Evolutionary conservation across 2,797 vertebrate genomes (phyloP), one percentile per base, ranked within the genome.

Genomic region (Luscinia megarhynchos): DNA sequence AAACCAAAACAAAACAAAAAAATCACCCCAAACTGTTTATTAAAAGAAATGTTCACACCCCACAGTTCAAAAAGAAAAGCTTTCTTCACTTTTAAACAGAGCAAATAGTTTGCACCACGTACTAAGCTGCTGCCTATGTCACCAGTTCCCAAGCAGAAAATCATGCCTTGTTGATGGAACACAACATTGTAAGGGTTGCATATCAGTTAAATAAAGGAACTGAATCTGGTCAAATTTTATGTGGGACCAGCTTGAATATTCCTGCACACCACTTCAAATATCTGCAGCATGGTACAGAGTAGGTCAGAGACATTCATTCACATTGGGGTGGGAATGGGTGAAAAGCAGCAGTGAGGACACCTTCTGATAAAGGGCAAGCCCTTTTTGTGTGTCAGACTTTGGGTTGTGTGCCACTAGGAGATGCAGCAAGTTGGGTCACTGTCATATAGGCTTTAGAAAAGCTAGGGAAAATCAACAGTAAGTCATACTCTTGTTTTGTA

Each of bases 71-170:
- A 64, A 50, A 78, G 10, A 22, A 57, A 41, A 62, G 14, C 66
- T 84, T 80, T 77, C 30, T 46, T 78, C 19, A 15, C 27, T 70
- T 84, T 84, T 48, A 66, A 95, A 72, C 15, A 41, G 36, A 91
- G 20, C 2, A 59, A 70, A 67, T 27, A 17, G 3, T 67, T 77
- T 89, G 12, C 13, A 58, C 12, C 3, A 13, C 11, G n/a, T 41
- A 26, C 45, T 61, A 54, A 79, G 27, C 14, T 64, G 26, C 51
- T 4, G 1, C 15, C 58, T 46, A 1, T 34, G 22, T 26, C 24
- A 54, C 15, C 12, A 32, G 34, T 54, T 89, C 46, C 61, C 46
- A 58, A 46, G n/a, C 4, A 86, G 29, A 46, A 66, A 75, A 74
- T 19, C 20, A n/a, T 12, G 13, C 5, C 22, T 73, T 16, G 4